Conservation (phyloP, 1,140 invertebrate species). For the Dinothrombium tinctorium region DNA sequence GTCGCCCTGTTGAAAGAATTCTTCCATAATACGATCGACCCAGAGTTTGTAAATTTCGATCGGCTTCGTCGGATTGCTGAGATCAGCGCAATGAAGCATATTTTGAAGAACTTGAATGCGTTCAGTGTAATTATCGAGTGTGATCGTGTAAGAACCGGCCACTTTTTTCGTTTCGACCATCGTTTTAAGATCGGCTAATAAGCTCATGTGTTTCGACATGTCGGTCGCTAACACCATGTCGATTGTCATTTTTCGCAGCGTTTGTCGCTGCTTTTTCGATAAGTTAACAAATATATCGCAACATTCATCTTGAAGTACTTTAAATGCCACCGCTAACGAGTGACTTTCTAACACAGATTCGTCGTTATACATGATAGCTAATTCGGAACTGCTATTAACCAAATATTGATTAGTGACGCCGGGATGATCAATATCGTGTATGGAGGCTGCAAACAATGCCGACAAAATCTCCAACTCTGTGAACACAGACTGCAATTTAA, state of each 20-base stretch:
- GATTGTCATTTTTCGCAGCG: constrained; percentile 91
- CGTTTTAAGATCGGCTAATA: constrained; percentile 90
- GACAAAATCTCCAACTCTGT: constrained; percentile 86
- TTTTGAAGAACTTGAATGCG: constrained; percentile 91
- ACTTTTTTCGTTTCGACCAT: constrained; percentile 99
- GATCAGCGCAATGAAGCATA: constrained; percentile 93
- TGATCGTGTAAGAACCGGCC: constrained; percentile 79
- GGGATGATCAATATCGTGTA: constrained; percentile 89
- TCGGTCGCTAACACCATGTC: constrained; percentile 98
- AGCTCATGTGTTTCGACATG: constrained; percentile 98
- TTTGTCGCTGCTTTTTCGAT: constrained; percentile 85
- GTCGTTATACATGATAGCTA: constrained; percentile 83
- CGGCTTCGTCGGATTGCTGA: constrained; percentile 97
- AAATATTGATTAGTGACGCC: constrained; percentile 98
- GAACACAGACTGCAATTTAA: constrained; percentile 49
- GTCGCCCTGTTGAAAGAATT: constrained; percentile 73
- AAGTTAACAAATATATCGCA: constrained; percentile 72
- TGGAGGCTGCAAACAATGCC: constrained; percentile 67
- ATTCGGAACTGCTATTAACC: constrained; percentile 72
- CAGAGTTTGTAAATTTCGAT: constrained; percentile 71
- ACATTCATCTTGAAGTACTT: constrained; percentile 58
- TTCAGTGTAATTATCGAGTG: constrained; percentile 95
- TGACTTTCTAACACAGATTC: constrained; percentile 81
- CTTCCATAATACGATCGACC: constrained; percentile 71
- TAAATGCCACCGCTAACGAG: constrained; percentile 75